phyloP scores from a whole-genome alignment of 2,797 vertebrate species.

The Ptychobarbus kaznakovi region DNA sequence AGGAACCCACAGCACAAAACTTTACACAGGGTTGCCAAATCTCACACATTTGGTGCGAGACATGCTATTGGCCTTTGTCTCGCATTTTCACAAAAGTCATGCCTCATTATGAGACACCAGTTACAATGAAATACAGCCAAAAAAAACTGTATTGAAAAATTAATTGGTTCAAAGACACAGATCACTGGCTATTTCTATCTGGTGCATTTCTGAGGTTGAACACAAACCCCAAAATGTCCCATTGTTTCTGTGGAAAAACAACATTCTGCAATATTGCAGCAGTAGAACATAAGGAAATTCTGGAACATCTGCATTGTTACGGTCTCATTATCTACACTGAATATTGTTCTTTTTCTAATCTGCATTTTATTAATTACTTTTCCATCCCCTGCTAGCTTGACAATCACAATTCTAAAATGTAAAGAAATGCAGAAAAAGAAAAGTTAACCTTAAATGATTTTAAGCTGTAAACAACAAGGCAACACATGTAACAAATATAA shows the following conservation, averaged over 20 bases:
- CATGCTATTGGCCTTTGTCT: slow-evolving; percentile 1
- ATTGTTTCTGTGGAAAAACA: neutral
- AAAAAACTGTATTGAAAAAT: slow-evolving; percentile 4
- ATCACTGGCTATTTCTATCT: neutral
- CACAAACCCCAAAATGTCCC: neutral
- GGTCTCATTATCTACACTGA: neutral
- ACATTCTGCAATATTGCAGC: neutral
- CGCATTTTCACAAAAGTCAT: neutral
- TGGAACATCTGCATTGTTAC: neutral
- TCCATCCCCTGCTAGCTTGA: neutral
- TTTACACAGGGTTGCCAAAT: slow-evolving; percentile 14
- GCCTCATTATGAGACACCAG: slow-evolving; percentile 12
- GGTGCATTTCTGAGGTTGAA: neutral
- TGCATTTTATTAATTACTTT: neutral
- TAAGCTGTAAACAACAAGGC: neutral
- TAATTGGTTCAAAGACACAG: slow-evolving; percentile 13
- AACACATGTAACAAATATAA: neutral
- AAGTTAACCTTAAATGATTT: neutral
- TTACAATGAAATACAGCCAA: slow-evolving; percentile 12
- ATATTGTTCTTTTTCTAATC: neutral
- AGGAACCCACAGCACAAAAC: neutral
- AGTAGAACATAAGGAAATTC: neutral
- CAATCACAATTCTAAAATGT: neutral
- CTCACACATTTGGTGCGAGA: neutral
- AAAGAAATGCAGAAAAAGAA: neutral